phyloP scores from a whole-genome alignment of 2,113 vertebrate species.

The Lanius collurio region DNA sequence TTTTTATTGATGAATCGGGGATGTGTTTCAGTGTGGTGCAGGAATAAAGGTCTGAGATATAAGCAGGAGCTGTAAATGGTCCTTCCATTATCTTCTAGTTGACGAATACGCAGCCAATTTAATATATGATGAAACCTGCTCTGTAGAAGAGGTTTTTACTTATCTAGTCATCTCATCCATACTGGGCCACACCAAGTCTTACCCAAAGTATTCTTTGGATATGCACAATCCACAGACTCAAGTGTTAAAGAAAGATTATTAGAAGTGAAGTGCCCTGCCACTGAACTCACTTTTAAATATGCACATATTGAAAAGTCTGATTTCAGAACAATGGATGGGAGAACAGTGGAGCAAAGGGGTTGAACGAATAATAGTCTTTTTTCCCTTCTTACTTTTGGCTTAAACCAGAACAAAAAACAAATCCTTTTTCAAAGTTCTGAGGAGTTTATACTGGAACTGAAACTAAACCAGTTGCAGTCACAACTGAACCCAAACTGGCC shows the following conservation, averaged over 20 bases:
- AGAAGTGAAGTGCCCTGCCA: background rate
- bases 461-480: background rate
- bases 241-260: background rate
- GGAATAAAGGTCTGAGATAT: background rate
- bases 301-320: background rate
- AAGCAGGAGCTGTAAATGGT: background rate
- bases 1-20: background rate
- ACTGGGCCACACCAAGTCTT: background rate
- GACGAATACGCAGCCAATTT: background rate
- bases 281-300: background rate
- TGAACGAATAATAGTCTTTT: background rate
- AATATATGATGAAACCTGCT: background rate
- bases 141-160: background rate
- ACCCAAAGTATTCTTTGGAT: background rate
- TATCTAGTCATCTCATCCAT: background rate
- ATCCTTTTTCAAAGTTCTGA: background rate
- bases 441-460: background rate
- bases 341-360: background rate
- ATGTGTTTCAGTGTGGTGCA: background rate
- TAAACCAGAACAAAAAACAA: background rate
- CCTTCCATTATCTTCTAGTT: background rate
- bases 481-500: background rate
- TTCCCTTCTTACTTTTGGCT: background rate
- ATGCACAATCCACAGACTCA: background rate
- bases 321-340: background rate